Base-by-base conservation (phyloP, 2,888 invertebrate species). In the Bombylius major region DNA sequence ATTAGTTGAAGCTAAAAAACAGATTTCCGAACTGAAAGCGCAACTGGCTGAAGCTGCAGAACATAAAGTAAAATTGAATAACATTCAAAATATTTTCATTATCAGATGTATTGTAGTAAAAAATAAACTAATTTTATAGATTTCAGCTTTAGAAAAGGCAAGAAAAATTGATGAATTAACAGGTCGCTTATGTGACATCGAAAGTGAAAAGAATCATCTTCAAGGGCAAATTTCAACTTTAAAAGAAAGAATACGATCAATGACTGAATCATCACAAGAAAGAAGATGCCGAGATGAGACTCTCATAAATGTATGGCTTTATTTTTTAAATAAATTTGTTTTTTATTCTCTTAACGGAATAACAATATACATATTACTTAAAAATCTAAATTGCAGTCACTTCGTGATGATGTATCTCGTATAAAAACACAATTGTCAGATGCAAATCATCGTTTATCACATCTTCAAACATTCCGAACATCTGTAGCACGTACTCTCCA, bases 11-110 rank as follows among this genome's bases (percentile, higher is more conserved):
- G 83, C 89, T n/a, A 84, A 88, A 60, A 79, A 86, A 1, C 87
- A 89, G 64, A 79, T 88, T 44, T 81, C 89, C 14, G 92, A 93
- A 66, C 79, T 94, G 50, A 90, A 92, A 74, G 82, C 87, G 4
- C 91, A 92, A 69, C 74, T 92, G 9, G 83, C 87, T 0, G 90
- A 91, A 69, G 88, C 90, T 1, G 88, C 88, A 1, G 90, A 92
- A 67, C 89, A 87, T 68, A 92, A 91, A 80, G 89, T 86, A 69
- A 50, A 53, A 46, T 46, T 46, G 14, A 14, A 23, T 47, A 9
- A 14, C 3, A 5, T 6, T 4, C 23, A 14, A 47, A 47, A 47
- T 14, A 23, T 23, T 23, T 23, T 31, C 14, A 11, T 44, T 44
- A 12, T 44, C 23, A n/a, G 11, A 13, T 13, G 23, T 23, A 23